These are phyloP conservation scores for Athalia circularis DNA, from an alignment of 2,888 invertebrate genomes.

Conservation along the genomic window DNA sequence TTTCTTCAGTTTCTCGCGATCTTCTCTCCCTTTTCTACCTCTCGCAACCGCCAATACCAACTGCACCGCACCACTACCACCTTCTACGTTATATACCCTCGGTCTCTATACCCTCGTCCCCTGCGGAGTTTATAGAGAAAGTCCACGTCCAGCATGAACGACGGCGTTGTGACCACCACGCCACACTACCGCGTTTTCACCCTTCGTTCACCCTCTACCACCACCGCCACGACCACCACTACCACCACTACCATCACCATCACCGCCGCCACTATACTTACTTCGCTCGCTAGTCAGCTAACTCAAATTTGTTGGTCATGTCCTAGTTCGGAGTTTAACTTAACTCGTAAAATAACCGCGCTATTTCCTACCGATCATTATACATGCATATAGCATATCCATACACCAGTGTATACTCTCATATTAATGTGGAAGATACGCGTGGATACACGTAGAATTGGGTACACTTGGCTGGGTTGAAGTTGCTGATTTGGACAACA, in stretches of 20 bases:
- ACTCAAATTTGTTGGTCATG: conserved; percentile 69
- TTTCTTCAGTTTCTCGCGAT: conserved; percentile 45
- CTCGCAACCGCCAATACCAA: conserved; percentile 9
- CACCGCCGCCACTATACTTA: not conserved
- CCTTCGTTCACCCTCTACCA: conserved; percentile 54
- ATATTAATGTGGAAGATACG: not conserved
- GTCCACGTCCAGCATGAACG: not conserved
- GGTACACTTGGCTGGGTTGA: not conserved
- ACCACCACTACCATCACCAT: not conserved
- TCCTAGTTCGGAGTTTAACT: conserved; percentile 63
- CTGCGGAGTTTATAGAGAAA: too few species aligned
- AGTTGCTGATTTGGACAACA: too few species aligned
- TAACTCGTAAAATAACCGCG: conserved; percentile 35
- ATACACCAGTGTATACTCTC: not conserved
- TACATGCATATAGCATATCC: not conserved
- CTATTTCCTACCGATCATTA: conserved; percentile 1
- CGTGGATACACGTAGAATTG: conserved; percentile 3
- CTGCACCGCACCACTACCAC: conserved; percentile 3
- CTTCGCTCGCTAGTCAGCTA: conserved; percentile 50
- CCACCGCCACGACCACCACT: not conserved
- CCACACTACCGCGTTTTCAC: conserved; percentile 62
- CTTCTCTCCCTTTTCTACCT: conserved; percentile 26
- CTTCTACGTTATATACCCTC: not conserved
- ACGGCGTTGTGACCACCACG: not conserved
- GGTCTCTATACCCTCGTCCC: not conserved